Evolutionary conservation across 2,888 invertebrate species (phyloP), one percentile per base, ranked within the genome.

Genomic region (Netelia inedita): DNA sequence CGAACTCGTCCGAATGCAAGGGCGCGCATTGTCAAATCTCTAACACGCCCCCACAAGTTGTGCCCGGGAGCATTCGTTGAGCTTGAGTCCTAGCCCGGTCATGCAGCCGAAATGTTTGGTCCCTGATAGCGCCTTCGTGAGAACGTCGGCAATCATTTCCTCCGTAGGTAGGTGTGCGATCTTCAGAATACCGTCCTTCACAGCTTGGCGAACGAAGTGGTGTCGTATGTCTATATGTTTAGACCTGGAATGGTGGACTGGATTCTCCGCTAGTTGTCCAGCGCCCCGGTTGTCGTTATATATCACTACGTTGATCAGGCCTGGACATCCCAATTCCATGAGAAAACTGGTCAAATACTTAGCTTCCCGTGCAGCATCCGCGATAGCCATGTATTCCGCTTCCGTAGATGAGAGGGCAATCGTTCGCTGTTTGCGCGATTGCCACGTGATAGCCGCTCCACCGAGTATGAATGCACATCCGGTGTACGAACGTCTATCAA

Each of bases 251-350:
- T 86, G 83, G 10, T 75, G 59, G 63, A 85, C 79, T 2, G 79
- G 81, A 78, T 85, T 83, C 35, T 76, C 83, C 1, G 76, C 68
- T 5, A 87, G 55, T 11, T 53, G 72, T 1, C 83, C 79, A 2
- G 86, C 78, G 41, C 79, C 83, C 21, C 79, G 83, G 43, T 87
- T 87, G 43, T 86, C 86, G 35, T 63, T 46, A 3, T n/a, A 16
- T 14, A 75, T 28, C 19, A 14, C 28, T 11, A 59, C 63, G 28
- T 41, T 78, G 74, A 11, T n/a, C 16, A 53, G 53, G 2, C 16
- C 6, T 11, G 2, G 6, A 16, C 14, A 16, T 53, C 53, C 53
- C 1, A 83, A 23, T 28, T 83, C 69, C 6, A 35, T 69, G 10
- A 83, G 57, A 19, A 79, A 50, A 46, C 19, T 55, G 8, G 66